phyloP scores from a whole-genome alignment of 2,113 vertebrate genomes.

The Gallinago jamesoni region DNA sequence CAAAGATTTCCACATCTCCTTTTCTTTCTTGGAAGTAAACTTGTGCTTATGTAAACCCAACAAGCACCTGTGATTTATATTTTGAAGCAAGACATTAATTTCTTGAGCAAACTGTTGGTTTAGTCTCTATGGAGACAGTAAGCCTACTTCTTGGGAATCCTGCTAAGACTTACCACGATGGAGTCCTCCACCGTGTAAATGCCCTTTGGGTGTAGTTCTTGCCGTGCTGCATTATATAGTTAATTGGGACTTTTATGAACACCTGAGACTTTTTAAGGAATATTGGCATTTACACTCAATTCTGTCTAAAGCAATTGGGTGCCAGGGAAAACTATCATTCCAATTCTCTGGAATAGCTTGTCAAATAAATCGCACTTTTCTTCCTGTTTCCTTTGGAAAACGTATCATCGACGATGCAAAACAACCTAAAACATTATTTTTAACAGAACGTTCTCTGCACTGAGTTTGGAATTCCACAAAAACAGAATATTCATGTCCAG shows the following conservation, averaged over 20 bases:
- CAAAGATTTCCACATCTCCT: slow-evolving; percentile 14
- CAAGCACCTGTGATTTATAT: slow-evolving; percentile 39
- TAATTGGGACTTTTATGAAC: not conserved
- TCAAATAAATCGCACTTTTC: not conserved
- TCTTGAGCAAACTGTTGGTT: slow-evolving; percentile 19
- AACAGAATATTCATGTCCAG: not conserved
- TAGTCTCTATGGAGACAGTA: not conserved
- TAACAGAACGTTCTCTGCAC: not conserved
- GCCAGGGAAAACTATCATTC: not conserved
- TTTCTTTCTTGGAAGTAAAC: not conserved
- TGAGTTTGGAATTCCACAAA: not conserved
- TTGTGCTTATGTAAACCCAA: slow-evolving; percentile 1
- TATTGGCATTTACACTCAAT: not conserved
- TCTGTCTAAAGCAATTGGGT: not conserved
- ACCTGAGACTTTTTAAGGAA: not conserved
- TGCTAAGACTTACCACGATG: not conserved
- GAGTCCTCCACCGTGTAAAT: not conserved
- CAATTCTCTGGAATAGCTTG: not conserved
- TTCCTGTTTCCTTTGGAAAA: slow-evolving; percentile 41
- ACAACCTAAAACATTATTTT: not conserved
- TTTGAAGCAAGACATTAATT: slow-evolving; percentile 10
- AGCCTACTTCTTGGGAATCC: not conserved
- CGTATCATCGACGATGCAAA: not conserved
- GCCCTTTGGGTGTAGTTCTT: not conserved
- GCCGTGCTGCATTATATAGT: not conserved